Base-by-base conservation (phyloP, 2,113 vertebrate species). In the Eudorcas thomsonii region DNA sequence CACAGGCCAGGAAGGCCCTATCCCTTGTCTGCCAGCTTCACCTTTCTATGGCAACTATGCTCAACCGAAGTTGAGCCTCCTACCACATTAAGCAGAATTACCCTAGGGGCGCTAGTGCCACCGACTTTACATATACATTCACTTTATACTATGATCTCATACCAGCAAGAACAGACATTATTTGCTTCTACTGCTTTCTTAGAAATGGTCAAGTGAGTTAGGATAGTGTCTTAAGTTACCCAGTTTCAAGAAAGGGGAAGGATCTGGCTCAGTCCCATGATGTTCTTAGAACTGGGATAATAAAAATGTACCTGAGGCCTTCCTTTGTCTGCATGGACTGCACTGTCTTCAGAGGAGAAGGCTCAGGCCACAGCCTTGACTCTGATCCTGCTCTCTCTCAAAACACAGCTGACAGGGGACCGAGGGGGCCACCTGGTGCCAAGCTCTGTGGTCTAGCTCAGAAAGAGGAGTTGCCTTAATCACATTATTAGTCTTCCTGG, bases 401-500 rank as follows among this genome's bases (percentile, higher is more conserved):
- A 83, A 43, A 80, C 7, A 23, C 39, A 64, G 83, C 57, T 26
- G 14, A 13, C 4, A 5, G 19, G 77, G 45, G 8, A 10, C 33
- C 1, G 2, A 13, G 7, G 67, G 67, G 59, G 28, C 6, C 33
- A 11, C 36, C 17, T 33, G 78, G 54, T 36, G 6, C 12, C 50
- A 2, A 1, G 7, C 33, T 77, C 50, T 15, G 0, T 0, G 7
- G 25, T 14, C 17, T 5, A 1, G 19, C n/a, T 83, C 19, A 11
- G 64, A 85, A 64, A 85, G 1, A 48, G 50, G n/a, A 71, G 23
- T 9, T 52, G 21, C 86, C n/a, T 36, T 50, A n/a, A 23, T 77
- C 39, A 48, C 43, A n/a, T 30, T 1, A 19, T 60, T 45, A 7
- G 23, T 95, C 78, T 89, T 91, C 25, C 7, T 3, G 57, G 60